These are phyloP conservation scores for Prorops nasuta DNA, from an alignment of 1,140 invertebrate species.

Conservation along the genomic window DNA sequence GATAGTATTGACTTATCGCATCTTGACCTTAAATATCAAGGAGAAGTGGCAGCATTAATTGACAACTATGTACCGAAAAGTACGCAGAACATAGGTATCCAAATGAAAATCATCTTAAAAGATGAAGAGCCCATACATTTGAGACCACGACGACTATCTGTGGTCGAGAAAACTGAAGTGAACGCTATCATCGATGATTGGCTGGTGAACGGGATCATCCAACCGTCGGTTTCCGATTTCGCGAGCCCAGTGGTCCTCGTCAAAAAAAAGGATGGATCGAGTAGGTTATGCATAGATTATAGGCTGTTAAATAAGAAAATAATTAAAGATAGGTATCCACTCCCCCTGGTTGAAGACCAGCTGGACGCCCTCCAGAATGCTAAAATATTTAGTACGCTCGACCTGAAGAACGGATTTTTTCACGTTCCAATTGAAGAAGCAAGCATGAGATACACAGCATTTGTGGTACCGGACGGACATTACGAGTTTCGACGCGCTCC, in stretches of 20 bases:
- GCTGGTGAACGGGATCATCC: neutral
- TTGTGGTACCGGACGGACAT: conserved; percentile 26
- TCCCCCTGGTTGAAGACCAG: conserved; percentile 3
- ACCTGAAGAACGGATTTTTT: conserved; percentile 27
- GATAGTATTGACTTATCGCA: neutral
- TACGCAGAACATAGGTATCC: neutral
- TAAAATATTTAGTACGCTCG: conserved; percentile 22
- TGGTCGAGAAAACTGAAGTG: neutral
- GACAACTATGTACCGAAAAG: conserved; percentile 4
- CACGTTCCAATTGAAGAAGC: conserved; percentile 31
- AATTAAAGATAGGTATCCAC: conserved; percentile 7
- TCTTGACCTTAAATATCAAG: neutral
- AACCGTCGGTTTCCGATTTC: conserved; percentile 49
- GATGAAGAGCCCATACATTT: conserved; percentile 3
- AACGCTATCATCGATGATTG: conserved; percentile 1
- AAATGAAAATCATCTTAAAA: conserved; percentile 3
- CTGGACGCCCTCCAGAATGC: neutral
- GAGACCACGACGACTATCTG: neutral
- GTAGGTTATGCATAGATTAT: too few relatives aligned
- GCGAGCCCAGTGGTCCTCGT: too few relatives aligned
- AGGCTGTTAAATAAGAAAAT: conserved; percentile 30
- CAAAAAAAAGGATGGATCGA: too few relatives aligned
- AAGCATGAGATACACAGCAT: conserved; percentile 21
- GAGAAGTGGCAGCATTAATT: neutral
- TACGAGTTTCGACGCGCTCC: conserved; percentile 26